Evolutionary conservation across 2,888 invertebrate species (phyloP).

Genomic region (Leptodirus hochenwartii): DNA sequence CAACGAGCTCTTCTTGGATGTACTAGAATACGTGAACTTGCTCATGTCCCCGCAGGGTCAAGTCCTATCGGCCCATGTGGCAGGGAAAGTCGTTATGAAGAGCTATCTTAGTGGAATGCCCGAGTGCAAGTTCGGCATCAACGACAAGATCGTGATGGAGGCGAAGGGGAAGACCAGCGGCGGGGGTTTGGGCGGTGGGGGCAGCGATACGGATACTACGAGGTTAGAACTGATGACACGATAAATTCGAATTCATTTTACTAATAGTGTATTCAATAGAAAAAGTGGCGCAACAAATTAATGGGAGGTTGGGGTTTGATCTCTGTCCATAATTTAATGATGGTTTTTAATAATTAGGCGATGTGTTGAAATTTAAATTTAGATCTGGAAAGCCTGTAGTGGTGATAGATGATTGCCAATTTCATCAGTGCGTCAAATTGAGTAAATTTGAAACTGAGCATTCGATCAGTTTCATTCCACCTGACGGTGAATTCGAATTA

Average conservation of each 20-base stretch:
- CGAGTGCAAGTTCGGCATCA: conserved; percentile 99
- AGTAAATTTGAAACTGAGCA: conserved; percentile 99
- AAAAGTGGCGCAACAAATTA: too few relatives aligned
- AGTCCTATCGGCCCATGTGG: conserved; percentile 96
- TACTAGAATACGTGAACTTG: conserved; percentile 95
- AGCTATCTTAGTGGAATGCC: conserved; percentile 99
- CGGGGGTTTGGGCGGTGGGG: conserved; percentile 44
- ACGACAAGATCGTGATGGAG: conserved; percentile 99
- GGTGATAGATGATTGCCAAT: conserved; percentile 99
- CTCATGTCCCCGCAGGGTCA: conserved; percentile 99
- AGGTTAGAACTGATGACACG: too few relatives aligned
- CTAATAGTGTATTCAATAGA: too few relatives aligned
- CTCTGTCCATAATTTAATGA: too few relatives aligned
- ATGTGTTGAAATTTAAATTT: too few relatives aligned
- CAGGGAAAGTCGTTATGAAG: conserved; percentile 99
- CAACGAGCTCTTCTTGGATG: conserved; percentile 96
- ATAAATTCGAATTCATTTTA: too few relatives aligned
- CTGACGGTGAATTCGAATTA: conserved; percentile 98
- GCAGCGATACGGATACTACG: conserved; percentile 55
- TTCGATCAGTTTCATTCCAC: conserved; percentile 99
- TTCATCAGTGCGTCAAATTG: conserved; percentile 98
- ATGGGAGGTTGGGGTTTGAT: too few relatives aligned
- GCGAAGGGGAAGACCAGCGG: conserved; percentile 63
- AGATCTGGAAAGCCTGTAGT: conserved; percentile 95
- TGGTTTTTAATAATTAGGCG: too few relatives aligned